Conservation (phyloP, 2,888 invertebrate species). For the Drosophila macrothrix region DNA sequence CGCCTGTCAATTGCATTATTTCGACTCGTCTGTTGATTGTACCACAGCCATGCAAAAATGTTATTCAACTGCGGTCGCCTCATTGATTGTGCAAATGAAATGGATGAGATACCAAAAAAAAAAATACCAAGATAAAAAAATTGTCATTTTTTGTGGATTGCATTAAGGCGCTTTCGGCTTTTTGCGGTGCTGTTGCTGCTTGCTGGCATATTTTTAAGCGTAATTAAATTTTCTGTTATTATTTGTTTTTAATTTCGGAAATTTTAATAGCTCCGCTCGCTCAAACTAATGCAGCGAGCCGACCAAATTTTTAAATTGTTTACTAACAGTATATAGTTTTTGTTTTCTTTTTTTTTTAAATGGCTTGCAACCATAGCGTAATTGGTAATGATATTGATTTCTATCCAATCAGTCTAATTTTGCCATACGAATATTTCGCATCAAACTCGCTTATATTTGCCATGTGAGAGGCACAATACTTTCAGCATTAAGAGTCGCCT, state of each 20-base stretch:
- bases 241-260: conserved; percentile 71
- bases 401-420: background rate
- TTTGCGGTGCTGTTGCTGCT: background rate
- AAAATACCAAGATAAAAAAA: conserved; percentile 26
- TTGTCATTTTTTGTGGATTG: conserved; percentile 7
- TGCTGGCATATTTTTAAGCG: conserved; percentile 23
- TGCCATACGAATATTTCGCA: background rate
- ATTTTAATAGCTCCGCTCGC: conserved; percentile 54
- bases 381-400: background rate
- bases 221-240: conserved; percentile 60
- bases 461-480: background rate
- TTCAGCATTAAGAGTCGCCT: background rate
- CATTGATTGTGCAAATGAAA: conserved; percentile 67
- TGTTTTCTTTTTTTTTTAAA: conserved; percentile 2
- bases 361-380: background rate
- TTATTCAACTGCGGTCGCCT: conserved; percentile 58
- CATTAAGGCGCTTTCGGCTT: conserved; percentile 14
- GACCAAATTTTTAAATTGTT: conserved; percentile 15
- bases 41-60: conserved; percentile 30
- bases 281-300: conserved; percentile 5
- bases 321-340: background rate
- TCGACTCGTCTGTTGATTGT: conserved; percentile 14
- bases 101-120: conserved; percentile 18
- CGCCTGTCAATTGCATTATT: conserved; percentile 48
- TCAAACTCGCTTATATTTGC: background rate